Conservation (phyloP, 2,113 vertebrate species). For the Tenebrosternarchus preto region DNA sequence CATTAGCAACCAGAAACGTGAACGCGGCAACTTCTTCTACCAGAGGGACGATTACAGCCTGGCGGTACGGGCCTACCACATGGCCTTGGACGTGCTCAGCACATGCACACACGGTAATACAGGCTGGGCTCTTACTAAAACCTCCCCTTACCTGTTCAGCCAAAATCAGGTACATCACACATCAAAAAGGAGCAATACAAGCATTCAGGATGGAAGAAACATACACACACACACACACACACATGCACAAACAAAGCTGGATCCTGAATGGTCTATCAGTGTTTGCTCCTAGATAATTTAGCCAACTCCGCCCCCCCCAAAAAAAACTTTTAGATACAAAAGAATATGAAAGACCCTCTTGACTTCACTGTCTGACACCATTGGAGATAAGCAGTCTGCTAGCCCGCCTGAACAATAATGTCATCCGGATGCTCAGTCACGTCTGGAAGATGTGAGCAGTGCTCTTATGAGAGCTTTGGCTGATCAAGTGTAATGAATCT, state of each 20-base stretch:
- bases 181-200: not conserved
- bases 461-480: slow-evolving; percentile 60
- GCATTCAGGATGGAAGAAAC: no score
- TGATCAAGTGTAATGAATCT: slow-evolving; percentile 69
- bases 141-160: not conserved
- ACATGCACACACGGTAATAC: slow-evolving; percentile 50
- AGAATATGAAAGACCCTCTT: not conserved
- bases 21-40: slow-evolving; percentile 84
- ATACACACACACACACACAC: not conserved
- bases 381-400: slow-evolving; percentile 15
- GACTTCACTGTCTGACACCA: not conserved
- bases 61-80: slow-evolving; percentile 77
- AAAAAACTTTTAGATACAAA: not conserved
- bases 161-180: not conserved
- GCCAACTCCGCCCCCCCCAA: not conserved
- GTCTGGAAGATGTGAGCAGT: slow-evolving; percentile 47
- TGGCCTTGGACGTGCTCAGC: slow-evolving; percentile 78
- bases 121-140: no score
- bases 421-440: slow-evolving; percentile 61
- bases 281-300: not conserved
- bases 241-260: not conserved
- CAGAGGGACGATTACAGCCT: slow-evolving; percentile 77
- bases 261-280: not conserved
- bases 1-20: slow-evolving; percentile 79
- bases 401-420: slow-evolving; percentile 58